These are phyloP conservation scores for Gambusia yucatana DNA, from an alignment of 2,797 vertebrate species.

Conservation along the genomic window DNA sequence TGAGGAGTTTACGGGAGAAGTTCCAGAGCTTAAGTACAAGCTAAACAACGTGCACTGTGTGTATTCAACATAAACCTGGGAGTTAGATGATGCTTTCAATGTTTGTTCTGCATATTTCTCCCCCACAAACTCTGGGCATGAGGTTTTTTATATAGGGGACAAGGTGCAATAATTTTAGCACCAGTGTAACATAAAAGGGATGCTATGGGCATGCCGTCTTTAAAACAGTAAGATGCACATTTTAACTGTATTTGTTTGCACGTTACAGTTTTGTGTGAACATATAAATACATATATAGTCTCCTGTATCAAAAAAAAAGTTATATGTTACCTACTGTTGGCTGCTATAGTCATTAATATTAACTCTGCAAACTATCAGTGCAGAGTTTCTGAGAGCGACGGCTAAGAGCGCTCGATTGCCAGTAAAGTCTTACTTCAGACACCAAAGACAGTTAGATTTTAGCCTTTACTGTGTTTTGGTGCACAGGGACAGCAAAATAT, in stretches of 20 bases:
- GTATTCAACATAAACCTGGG: conserved; percentile 24
- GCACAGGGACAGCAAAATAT: conserved; percentile 31
- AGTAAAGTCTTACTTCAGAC: conserved; percentile 21
- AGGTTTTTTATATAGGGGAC: conserved; percentile 23
- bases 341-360: conserved; percentile 37
- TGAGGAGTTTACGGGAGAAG: conserved; percentile 90
- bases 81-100: conserved; percentile 23
- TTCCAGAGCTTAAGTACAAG: conserved; percentile 88
- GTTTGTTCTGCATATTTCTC: conserved; percentile 1
- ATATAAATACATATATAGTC: conserved; percentile 26
- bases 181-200: conserved; percentile 48
- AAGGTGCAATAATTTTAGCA: conserved; percentile 14
- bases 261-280: conserved; percentile 42
- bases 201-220: conserved; percentile 17
- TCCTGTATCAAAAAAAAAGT: neutral
- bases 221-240: conserved; percentile 58
- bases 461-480: conserved; percentile 32
- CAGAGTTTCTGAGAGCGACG: conserved; percentile 20
- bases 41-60: conserved; percentile 45
- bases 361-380: conserved; percentile 26
- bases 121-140: conserved; percentile 18
- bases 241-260: conserved; percentile 63
- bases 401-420: conserved; percentile 7
- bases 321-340: conserved; percentile 23
- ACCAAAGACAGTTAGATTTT: conserved; percentile 62